Evolutionary conservation across 2,888 invertebrate genomes (phyloP).

Genomic region (Invenusta paracnida): DNA sequence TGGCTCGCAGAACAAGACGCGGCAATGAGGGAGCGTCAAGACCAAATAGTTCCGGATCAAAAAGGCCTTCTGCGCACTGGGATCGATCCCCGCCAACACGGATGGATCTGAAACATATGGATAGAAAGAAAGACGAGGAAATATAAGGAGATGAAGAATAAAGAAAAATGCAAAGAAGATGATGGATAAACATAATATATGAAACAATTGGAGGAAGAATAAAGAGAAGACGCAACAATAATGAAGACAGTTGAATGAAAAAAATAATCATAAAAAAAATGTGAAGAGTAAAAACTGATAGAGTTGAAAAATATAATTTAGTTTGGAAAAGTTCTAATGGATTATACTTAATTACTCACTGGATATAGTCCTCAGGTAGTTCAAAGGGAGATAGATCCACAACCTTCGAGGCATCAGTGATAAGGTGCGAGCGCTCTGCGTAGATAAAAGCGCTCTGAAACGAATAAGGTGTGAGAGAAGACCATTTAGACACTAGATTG

Average conservation of each 20-base stretch:
- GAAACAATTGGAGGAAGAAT: too few relatives aligned
- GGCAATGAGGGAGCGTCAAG: slow-evolving; percentile 65
- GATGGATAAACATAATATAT: too few relatives aligned
- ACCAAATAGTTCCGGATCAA: slow-evolving; percentile 64
- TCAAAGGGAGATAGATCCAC: slow-evolving; percentile 52
- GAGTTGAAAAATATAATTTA: not conserved
- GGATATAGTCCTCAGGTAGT: slow-evolving; percentile 50
- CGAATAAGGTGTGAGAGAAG: not conserved
- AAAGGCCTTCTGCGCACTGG: slow-evolving; percentile 56
- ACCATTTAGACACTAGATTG: too few relatives aligned
- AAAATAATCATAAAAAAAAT: too few relatives aligned
- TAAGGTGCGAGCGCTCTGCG: not conserved
- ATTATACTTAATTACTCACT: too few relatives aligned
- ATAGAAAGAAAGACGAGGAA: not conserved
- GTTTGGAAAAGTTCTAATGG: too few relatives aligned
- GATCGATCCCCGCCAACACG: not conserved
- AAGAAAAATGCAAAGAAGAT: too few relatives aligned
- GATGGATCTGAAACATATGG: not conserved
- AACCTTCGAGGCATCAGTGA: not conserved
- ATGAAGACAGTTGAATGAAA: too few relatives aligned
- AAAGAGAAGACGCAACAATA: too few relatives aligned
- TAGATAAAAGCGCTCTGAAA: not conserved
- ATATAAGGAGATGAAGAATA: too few relatives aligned
- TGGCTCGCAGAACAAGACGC: slow-evolving; percentile 64
- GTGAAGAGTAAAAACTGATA: too few relatives aligned